These are phyloP conservation scores for Gasterosteus nipponicus DNA, from an alignment of 2,113 vertebrate genomes.

Conservation along the genomic window DNA sequence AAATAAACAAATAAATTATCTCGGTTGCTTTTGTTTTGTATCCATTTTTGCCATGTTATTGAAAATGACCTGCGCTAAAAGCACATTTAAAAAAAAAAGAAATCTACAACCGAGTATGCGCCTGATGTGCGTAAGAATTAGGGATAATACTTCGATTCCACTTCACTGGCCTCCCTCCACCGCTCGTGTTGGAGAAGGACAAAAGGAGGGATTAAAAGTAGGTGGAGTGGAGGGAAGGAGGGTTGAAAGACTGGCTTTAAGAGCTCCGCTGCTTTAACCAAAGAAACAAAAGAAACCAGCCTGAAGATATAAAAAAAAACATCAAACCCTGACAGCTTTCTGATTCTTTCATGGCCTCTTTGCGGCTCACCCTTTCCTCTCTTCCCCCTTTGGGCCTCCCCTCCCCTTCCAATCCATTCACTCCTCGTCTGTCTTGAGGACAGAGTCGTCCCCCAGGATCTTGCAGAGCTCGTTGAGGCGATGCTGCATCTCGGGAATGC, in stretches of 20 bases:
- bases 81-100: constrained; percentile 4
- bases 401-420: constrained; percentile 29
- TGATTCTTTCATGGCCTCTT: constrained; percentile 33
- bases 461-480: constrained; percentile 96
- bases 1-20: constrained; percentile 36
- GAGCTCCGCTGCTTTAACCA: background rate
- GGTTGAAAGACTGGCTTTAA: background rate
- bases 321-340: constrained; percentile 2
- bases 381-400: background rate
- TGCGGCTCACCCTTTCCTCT: background rate
- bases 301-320: background rate
- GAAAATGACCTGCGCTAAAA: background rate
- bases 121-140: constrained; percentile 4
- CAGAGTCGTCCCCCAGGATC: constrained; percentile 96
- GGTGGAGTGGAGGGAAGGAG: constrained; percentile 3
- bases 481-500: constrained; percentile 96
- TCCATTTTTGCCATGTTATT: background rate
- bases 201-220: constrained; percentile 6
- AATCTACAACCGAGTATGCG: constrained; percentile 7
- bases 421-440: constrained; percentile 87
- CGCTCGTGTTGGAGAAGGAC: background rate
- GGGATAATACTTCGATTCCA: constrained; percentile 18
- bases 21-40: background rate
- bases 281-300: constrained; percentile 2
- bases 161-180: background rate